These are phyloP conservation scores for Paramormyrops kingsleyae DNA, from an alignment of 2,113 vertebrate species.

Conservation along the genomic window DNA sequence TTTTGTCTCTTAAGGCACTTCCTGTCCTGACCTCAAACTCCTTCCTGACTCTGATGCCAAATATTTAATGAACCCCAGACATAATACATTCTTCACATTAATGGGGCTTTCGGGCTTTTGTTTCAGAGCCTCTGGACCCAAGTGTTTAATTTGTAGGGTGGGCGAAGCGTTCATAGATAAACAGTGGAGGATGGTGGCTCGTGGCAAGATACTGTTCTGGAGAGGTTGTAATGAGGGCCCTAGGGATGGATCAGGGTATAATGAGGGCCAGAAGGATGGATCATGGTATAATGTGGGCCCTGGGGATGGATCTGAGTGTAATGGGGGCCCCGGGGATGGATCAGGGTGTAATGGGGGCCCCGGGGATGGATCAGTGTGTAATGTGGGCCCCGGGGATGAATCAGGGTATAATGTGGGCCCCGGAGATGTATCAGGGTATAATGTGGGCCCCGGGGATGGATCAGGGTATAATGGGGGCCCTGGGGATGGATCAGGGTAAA, in stretches of 20 bases:
- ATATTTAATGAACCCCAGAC: not conserved
- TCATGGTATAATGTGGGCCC: no score
- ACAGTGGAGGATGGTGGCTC: not conserved
- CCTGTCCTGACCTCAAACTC: not conserved
- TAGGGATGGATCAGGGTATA: no score
- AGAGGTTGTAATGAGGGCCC: not conserved
- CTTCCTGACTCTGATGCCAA: not conserved
- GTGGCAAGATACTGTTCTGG: not conserved
- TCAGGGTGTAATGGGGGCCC: no score
- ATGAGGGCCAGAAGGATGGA: no score
- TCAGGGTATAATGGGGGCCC: not conserved
- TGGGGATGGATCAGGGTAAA: not conserved
- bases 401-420: no score
- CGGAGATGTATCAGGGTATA: no score
- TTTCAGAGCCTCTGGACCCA: not conserved
- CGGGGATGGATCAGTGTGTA: no score
- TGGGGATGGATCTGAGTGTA: no score
- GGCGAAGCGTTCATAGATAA: not conserved
- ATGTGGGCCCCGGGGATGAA: no score
- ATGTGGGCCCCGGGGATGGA: no score
- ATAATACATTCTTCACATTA: not conserved
- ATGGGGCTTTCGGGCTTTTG: not conserved
- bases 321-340: no score
- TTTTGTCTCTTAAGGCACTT: not conserved
- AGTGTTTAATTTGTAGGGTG: constrained; percentile 5